Percentiles rank a stretch among this genome's conserved stretches.
These are phyloP conservation scores for Macrotis lagotis DNA, from an alignment of 2,113 vertebrate species.

Conservation along the genomic window DNA sequence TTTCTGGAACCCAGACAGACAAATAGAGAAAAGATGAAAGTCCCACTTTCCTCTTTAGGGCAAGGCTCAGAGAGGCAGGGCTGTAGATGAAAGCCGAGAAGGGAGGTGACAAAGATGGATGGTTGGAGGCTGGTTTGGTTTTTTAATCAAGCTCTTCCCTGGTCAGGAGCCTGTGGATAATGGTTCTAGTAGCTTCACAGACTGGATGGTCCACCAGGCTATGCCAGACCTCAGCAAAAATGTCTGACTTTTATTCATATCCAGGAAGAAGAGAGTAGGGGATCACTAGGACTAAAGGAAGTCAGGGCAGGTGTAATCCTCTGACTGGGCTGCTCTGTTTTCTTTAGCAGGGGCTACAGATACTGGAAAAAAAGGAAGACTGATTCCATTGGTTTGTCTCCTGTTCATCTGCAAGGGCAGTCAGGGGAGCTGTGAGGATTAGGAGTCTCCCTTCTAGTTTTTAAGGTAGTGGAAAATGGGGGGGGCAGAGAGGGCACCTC, in stretches of 20 bases:
- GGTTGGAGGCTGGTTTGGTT: background rate
- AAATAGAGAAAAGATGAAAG: background rate
- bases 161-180: background rate
- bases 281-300: no score
- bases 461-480: background rate
- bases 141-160: background rate
- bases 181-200: background rate
- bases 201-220: no score
- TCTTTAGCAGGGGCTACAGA: background rate
- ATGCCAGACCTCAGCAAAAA: no score
- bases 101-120: background rate
- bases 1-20: background rate
- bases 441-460: background rate
- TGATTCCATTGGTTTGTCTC: background rate
- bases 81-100: background rate
- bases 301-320: no score
- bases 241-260: no score
- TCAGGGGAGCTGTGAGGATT: background rate
- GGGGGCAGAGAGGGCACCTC: slow-evolving; percentile 5
- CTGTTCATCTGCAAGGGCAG: background rate
- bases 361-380: background rate
- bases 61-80: background rate
- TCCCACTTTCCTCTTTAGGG: background rate
- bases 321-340: no score
- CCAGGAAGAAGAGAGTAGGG: no score